Percentiles rank a stretch among this genome's conserved stretches.
Conservation (phyloP, 2,113 vertebrate species). For the Lanius collurio region DNA sequence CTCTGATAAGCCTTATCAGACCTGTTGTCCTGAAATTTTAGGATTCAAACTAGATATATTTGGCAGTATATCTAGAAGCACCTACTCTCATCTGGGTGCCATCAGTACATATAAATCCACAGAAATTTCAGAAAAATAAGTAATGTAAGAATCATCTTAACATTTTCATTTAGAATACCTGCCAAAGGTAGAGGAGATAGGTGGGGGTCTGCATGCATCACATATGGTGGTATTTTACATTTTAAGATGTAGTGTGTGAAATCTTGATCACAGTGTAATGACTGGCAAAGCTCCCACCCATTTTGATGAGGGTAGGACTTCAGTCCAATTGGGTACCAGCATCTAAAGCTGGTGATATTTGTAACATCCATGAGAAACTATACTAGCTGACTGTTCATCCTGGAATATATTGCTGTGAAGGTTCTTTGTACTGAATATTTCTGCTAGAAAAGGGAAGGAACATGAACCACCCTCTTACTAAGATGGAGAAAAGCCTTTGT, state of each 20-base stretch:
- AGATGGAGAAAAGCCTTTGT: background rate
- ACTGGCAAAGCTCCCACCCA: background rate
- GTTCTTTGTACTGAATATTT: background rate
- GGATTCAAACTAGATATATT: background rate
- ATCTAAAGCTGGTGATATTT: background rate
- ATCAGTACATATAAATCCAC: background rate
- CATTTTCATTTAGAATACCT: background rate
- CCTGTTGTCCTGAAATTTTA: background rate
- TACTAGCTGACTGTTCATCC: background rate
- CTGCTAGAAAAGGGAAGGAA: background rate
- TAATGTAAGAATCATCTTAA: background rate
- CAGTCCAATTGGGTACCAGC: background rate
- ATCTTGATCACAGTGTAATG: background rate
- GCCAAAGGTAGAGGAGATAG: background rate
- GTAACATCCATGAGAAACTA: background rate
- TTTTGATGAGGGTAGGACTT: background rate
- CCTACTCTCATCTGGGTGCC: background rate
- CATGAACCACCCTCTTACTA: background rate
- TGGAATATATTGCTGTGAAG: background rate
- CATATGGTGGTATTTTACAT: background rate
- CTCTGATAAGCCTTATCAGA: background rate
- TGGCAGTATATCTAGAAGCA: background rate
- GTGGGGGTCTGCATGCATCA: background rate
- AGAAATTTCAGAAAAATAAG: background rate
- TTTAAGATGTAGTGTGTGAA: background rate